Evolutionary conservation across 2,797 vertebrate genomes (phyloP), one percentile per base, ranked within the genome.

Genomic region (Otolemur crassicaudatus): DNA sequence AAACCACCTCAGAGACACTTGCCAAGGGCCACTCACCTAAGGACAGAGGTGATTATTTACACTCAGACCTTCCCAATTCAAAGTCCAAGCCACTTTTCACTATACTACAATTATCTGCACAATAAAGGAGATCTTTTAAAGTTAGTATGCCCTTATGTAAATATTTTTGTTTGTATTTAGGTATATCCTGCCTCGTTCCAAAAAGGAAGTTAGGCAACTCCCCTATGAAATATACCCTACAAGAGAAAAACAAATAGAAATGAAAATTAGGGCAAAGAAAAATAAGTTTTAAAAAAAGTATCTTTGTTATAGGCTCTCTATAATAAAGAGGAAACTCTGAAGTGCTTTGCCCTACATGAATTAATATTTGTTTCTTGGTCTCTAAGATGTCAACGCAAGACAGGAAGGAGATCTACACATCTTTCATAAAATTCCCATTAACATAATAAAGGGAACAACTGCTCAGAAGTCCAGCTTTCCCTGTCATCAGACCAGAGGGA

Each of bases 381-480:
- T 96, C 49, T 70, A 86, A 94, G 69, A 96, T 31, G 40, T 19
- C 40, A 81, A 75, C 94, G 23, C 46, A 89, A 91, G 11, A 63
- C 3, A 1, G 1, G 83, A 92, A 80, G 7, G 19, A 87, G 25
- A 70, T 4, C 20, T 87, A 84, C 70, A 72, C 0, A 25, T 34
- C 19, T 75, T 93, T 94, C 67, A 56, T 77, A 84, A 91, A 96
- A 91, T 91, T 46, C 34, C 46, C 11, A 93, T 61, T 72, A 73
- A 75, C 81, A 80, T 69, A 85, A 76, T 67, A 93, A 93, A 95
- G 25, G 49, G 91, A 96, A 67, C 4, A 92, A 91, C 1, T 69
- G 4, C 34, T 79, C 56, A 90, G 9, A 90, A 82, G 25, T 79
- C 7, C 63, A 85, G 23, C 22, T 85, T 87, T 84, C 22, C 25